Conservation (phyloP, 2,113 vertebrate genomes). For the Plestiodon gilberti region DNA sequence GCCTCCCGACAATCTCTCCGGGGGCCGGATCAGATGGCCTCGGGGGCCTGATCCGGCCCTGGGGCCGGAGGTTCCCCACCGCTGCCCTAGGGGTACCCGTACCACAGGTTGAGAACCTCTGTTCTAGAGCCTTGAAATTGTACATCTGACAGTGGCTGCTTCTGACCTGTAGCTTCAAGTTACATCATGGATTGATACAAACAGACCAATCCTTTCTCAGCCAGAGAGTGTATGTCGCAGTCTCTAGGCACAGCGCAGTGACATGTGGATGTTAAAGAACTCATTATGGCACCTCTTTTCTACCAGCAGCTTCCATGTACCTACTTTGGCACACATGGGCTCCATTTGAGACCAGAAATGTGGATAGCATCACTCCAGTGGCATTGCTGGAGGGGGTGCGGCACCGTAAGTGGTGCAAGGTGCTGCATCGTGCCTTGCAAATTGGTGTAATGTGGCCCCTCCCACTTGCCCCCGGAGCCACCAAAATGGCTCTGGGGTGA, state of each 20-base stretch:
- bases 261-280: background rate
- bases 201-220: background rate
- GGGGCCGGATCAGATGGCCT: too few species aligned
- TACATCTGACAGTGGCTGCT: background rate
- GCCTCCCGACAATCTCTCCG: too few species aligned
- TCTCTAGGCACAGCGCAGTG: background rate
- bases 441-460: too few species aligned
- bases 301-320: background rate
- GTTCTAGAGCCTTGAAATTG: background rate
- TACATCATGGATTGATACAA: background rate
- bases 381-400: too few species aligned
- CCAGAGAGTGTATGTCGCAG: background rate
- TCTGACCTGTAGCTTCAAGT: background rate
- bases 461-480: too few species aligned
- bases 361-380: background rate
- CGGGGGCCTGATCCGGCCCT: too few species aligned
- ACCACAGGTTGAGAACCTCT: too few species aligned
- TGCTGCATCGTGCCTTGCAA: too few species aligned
- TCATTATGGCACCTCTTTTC: background rate
- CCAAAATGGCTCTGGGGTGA: too few species aligned
- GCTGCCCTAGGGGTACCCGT: too few species aligned
- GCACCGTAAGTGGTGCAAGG: too few species aligned
- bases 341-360: background rate
- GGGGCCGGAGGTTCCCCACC: too few species aligned
- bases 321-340: background rate